These are phyloP conservation scores for Strigamia maritima DNA, from an alignment of 2,888 invertebrate genomes.

Conservation along the genomic window DNA sequence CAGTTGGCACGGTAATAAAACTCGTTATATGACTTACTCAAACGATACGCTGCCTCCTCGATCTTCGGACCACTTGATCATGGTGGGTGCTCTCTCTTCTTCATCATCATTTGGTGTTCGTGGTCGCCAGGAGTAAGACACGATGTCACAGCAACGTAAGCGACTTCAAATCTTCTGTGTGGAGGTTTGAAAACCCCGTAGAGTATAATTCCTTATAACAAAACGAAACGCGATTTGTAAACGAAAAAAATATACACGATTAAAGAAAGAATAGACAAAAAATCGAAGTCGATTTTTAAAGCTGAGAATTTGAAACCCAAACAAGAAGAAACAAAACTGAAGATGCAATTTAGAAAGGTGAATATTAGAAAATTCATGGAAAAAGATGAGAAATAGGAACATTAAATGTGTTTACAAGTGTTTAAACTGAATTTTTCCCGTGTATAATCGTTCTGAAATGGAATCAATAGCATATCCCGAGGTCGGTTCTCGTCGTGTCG, in stretches of 20 bases:
- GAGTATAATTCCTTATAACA: slow-evolving; percentile 3
- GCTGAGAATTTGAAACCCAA: not conserved
- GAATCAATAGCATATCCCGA: not conserved
- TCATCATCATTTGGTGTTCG: slow-evolving; percentile 1
- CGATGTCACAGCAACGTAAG: not conserved
- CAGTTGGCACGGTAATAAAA: too few species aligned
- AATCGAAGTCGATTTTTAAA: not conserved
- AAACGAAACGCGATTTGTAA: not conserved
- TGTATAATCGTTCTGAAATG: not conserved
- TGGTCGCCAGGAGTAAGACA: slow-evolving; percentile 6
- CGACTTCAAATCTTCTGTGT: not conserved
- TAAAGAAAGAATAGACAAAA: not conserved
- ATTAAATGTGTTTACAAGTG: too few species aligned
- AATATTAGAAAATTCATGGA: too few species aligned
- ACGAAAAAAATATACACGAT: not conserved
- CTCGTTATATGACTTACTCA: not conserved
- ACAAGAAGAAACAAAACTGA: not conserved
- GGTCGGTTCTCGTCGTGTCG: not conserved
- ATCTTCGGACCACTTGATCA: slow-evolving; percentile 9
- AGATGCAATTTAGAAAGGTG: not conserved
- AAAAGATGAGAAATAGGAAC: too few species aligned
- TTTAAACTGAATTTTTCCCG: not conserved
- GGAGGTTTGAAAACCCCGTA: slow-evolving; percentile 11
- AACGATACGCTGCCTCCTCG: slow-evolving; percentile 1
- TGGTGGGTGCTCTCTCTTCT: slow-evolving; percentile 1